Conservation (phyloP, 2,888 invertebrate species). For the Drosophila koepferae region DNA sequence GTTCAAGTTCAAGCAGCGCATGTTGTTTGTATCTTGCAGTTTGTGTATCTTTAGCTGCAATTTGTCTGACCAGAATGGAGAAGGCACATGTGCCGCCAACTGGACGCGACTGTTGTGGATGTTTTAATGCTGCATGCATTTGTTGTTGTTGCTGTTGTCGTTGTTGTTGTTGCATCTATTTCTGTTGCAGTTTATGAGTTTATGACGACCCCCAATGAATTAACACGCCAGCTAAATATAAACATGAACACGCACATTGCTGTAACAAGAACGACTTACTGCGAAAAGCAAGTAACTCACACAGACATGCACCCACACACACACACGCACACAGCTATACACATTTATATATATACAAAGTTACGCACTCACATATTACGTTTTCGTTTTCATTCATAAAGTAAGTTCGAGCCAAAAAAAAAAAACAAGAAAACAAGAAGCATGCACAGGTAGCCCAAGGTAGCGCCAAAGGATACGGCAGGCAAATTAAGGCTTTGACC, state of each 20-base stretch:
- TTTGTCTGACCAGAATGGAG: conserved; percentile 56
- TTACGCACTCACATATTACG: conserved; percentile 18
- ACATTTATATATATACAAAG: conserved; percentile 2
- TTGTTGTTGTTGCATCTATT: conserved; percentile 57
- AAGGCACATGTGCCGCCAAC: conserved; percentile 71
- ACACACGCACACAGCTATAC: neutral
- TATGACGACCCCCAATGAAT: conserved; percentile 71
- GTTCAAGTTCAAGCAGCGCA: conserved; percentile 75
- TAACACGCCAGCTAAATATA: conserved; percentile 50
- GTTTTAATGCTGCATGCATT: conserved; percentile 5
- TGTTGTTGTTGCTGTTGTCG: conserved; percentile 30
- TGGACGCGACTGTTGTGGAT: conserved; percentile 48
- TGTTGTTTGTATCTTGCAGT: conserved; percentile 53
- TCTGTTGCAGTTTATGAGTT: conserved; percentile 62
- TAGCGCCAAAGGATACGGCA: conserved; percentile 58
- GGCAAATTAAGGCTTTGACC: conserved; percentile 81
- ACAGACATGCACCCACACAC: conserved; percentile 11
- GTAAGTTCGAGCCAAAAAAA: conserved; percentile 55
- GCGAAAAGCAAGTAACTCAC: conserved; percentile 41
- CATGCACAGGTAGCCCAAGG: conserved; percentile 53
- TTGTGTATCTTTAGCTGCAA: conserved; percentile 62
- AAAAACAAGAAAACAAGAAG: conserved; percentile 11
- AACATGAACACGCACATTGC: conserved; percentile 52
- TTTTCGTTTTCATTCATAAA: conserved; percentile 71
- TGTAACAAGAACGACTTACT: conserved; percentile 22